Percentiles rank a stretch among this genome's conserved stretches.
These are phyloP conservation scores for Orchestia grillus DNA, from an alignment of 1,140 invertebrate genomes.

Conservation along the genomic window DNA sequence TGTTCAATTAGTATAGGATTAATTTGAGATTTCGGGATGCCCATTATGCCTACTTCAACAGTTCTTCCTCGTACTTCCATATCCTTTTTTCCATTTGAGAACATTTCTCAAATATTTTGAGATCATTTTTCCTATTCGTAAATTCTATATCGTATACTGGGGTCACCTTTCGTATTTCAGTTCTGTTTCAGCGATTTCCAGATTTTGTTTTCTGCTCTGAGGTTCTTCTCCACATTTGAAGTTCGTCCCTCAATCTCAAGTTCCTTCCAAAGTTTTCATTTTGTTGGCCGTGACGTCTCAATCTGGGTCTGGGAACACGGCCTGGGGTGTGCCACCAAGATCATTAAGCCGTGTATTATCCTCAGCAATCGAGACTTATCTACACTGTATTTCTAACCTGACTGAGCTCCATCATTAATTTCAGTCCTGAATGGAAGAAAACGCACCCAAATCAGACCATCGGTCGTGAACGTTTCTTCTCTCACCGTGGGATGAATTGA, in stretches of 20 bases:
- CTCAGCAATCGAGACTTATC: conserved; percentile 45
- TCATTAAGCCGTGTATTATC: conserved; percentile 53
- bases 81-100: no score
- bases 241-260: neutral
- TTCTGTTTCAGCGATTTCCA: no score
- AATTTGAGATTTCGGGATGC: no score
- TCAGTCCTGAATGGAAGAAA: conserved; percentile 19
- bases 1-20: no score
- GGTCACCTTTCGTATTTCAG: no score
- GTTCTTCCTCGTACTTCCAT: no score
- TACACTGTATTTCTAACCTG: conserved; percentile 50
- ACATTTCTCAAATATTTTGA: no score
- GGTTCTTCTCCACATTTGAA: no score
- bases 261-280: neutral
- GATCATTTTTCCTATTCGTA: no score
- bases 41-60: no score
- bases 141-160: no score
- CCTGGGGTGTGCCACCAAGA: conserved; percentile 16
- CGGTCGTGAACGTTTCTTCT: neutral
- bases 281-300: conserved; percentile 14
- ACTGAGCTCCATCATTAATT: conserved; percentile 49
- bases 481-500: neutral
- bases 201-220: no score
- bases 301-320: neutral
- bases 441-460: neutral